These are phyloP conservation scores for Samia ricini DNA, from an alignment of 1,140 invertebrate genomes.

Conservation along the genomic window DNA sequence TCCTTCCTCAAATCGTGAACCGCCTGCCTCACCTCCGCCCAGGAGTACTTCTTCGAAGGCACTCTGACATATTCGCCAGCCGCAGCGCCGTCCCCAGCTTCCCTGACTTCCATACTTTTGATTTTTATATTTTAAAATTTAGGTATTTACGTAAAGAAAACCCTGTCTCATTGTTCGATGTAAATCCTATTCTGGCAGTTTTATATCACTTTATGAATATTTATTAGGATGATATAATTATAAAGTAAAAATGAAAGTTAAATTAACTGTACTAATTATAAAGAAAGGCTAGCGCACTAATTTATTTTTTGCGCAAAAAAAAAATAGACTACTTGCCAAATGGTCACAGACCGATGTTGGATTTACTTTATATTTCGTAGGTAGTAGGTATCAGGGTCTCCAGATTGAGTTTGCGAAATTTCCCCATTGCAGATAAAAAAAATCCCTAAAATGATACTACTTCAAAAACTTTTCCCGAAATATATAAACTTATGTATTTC, in stretches of 20 bases:
- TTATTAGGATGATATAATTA: background rate
- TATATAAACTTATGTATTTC: too few species aligned
- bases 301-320: constrained; percentile 50
- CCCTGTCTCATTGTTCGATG: constrained; percentile 49
- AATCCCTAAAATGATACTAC: too few species aligned
- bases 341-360: constrained; percentile 27
- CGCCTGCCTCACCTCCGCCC: constrained; percentile 88
- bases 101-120: constrained; percentile 63
- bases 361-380: too few species aligned
- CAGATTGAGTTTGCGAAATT: too few species aligned
- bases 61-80: constrained; percentile 50
- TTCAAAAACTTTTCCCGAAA: too few species aligned
- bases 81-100: constrained; percentile 63
- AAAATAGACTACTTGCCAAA: constrained; percentile 36
- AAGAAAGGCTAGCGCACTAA: constrained; percentile 42
- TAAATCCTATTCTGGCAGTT: constrained; percentile 42
- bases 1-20: constrained; percentile 90
- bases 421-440: too few species aligned
- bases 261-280: background rate
- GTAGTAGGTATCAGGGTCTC: too few species aligned
- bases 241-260: background rate
- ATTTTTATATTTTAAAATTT: constrained; percentile 37
- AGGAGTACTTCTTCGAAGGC: constrained; percentile 78
- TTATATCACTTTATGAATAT: constrained; percentile 4
- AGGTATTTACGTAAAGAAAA: constrained; percentile 31